Conservation (phyloP, 2,888 invertebrate species). For the Dryadula phaetusa region DNA sequence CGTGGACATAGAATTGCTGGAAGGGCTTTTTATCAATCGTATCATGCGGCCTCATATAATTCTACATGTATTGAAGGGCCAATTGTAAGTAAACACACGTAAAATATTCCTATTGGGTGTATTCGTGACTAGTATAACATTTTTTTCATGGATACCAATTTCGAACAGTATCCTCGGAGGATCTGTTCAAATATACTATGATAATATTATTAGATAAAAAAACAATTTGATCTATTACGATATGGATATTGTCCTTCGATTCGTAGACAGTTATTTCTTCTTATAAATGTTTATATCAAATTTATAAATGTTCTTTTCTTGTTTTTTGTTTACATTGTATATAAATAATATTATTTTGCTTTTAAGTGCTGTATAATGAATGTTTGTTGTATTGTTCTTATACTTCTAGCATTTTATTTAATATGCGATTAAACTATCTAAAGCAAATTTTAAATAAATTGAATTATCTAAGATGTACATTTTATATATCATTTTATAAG, state of each 20-base stretch:
- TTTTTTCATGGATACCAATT: slow-evolving; percentile 49
- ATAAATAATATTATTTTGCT: too few species aligned
- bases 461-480: too few species aligned
- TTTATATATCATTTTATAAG: too few species aligned
- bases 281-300: not conserved
- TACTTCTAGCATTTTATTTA: too few species aligned
- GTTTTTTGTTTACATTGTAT: not conserved
- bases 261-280: slow-evolving; percentile 12
- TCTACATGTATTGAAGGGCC: slow-evolving; percentile 42
- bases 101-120: slow-evolving; percentile 49
- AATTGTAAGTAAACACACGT: slow-evolving; percentile 51
- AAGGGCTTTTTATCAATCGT: slow-evolving; percentile 45
- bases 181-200: slow-evolving; percentile 43
- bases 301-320: not conserved
- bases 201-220: slow-evolving; percentile 42
- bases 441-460: too few species aligned
- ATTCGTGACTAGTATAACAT: slow-evolving; percentile 48
- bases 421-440: too few species aligned
- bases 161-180: slow-evolving; percentile 44
- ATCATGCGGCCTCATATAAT: slow-evolving; percentile 31
- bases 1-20: slow-evolving; percentile 58
- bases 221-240: slow-evolving; percentile 39
- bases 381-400: too few species aligned
- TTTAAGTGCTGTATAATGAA: too few species aligned
- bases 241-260: slow-evolving; percentile 20